phyloP scores from a whole-genome alignment of 1,140 invertebrate genomes.

The Drosophila melanica region DNA sequence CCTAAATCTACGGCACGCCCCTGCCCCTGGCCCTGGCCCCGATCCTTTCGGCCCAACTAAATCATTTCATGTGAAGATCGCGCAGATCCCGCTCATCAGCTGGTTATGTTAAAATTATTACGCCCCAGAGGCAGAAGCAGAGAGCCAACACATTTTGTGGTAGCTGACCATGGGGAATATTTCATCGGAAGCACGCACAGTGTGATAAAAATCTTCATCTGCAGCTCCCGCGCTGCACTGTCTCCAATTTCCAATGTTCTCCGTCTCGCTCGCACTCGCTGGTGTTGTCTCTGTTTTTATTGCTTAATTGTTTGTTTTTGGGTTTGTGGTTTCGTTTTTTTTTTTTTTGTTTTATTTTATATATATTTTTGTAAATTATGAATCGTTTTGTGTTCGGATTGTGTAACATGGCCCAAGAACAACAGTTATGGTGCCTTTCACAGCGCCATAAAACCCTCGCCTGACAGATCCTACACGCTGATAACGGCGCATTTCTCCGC shows the following conservation, averaged over 20 bases:
- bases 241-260: slow-evolving; percentile 55
- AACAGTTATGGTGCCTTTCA: slow-evolving; percentile 67
- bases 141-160: slow-evolving; percentile 20
- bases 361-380: slow-evolving; percentile 51
- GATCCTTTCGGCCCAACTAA: not conserved
- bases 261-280: slow-evolving; percentile 8
- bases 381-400: slow-evolving; percentile 58
- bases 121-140: slow-evolving; percentile 9
- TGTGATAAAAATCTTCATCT: slow-evolving; percentile 56
- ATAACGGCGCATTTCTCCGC: slow-evolving; percentile 65
- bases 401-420: slow-evolving; percentile 67
- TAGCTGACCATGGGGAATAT: slow-evolving; percentile 29
- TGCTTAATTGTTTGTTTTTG: slow-evolving; percentile 74
- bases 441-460: slow-evolving; percentile 63
- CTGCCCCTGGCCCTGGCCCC: not conserved
- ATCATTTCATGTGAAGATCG: slow-evolving; percentile 3
- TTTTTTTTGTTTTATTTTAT: no score
- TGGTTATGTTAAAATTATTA: slow-evolving; percentile 44
- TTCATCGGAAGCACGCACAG: slow-evolving; percentile 73
- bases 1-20: not conserved
- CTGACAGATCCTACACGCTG: slow-evolving; percentile 63
- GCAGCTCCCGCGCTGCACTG: slow-evolving; percentile 65
- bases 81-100: slow-evolving; percentile 34
- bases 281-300: slow-evolving; percentile 44
- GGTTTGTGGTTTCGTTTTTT: slow-evolving; percentile 47